Evolutionary conservation across 1,140 invertebrate genomes (phyloP).

Genomic region (Rhyzopertha dominica): DNA sequence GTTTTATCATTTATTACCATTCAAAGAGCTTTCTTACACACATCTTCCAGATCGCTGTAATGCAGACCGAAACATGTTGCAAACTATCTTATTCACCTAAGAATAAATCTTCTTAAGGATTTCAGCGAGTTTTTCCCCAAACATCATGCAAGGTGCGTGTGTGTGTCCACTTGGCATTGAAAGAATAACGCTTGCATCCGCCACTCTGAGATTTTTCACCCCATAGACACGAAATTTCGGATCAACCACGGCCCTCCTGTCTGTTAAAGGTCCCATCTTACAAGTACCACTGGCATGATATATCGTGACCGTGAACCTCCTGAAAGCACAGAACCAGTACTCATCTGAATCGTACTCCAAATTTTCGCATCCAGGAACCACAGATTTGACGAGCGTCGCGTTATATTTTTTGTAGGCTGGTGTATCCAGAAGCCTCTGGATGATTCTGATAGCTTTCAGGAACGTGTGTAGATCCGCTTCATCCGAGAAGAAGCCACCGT

Average conservation of each 20-base stretch:
- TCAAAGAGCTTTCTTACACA: too few relatives aligned
- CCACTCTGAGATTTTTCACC: constrained; percentile 59
- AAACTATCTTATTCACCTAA: too few relatives aligned
- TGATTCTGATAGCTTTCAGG: constrained; percentile 32
- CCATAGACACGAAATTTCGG: constrained; percentile 63
- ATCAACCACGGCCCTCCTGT: constrained; percentile 65
- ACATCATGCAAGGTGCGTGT: constrained; percentile 65
- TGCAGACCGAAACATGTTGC: too few relatives aligned
- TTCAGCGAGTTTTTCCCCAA: constrained; percentile 66
- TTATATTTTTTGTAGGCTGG: constrained; percentile 38
- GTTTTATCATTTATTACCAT: too few relatives aligned
- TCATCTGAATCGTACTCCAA: constrained; percentile 57
- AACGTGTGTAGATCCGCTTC: constrained; percentile 37
- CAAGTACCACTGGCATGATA: constrained; percentile 65
- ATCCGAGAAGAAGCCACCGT: constrained; percentile 56
- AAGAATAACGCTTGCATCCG: constrained; percentile 68
- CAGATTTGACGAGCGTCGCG: constrained; percentile 42
- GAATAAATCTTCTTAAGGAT: too few relatives aligned
- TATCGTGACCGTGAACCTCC: constrained; percentile 57
- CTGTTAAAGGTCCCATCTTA: constrained; percentile 65
- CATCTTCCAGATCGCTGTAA: too few relatives aligned
- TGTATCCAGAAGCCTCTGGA: constrained; percentile 35
- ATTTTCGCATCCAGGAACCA: constrained; percentile 58
- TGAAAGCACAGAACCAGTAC: constrained; percentile 62
- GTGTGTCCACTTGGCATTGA: constrained; percentile 58